Conservation (phyloP, 2,888 invertebrate genomes). For the Athrips mouffetella region DNA sequence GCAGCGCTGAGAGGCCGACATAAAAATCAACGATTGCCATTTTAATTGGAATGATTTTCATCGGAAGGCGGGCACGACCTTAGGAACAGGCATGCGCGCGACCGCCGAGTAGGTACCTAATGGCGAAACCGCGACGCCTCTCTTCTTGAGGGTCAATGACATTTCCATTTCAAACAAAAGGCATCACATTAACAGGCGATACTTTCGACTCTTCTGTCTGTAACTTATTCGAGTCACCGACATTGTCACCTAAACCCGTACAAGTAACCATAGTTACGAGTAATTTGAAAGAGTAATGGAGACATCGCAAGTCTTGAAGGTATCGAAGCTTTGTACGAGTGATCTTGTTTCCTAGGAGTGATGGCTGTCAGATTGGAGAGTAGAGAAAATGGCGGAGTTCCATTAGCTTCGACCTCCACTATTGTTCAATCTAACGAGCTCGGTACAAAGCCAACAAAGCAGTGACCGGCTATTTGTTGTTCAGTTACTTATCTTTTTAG, state of each 20-base stretch:
- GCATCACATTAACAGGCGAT: slow-evolving; percentile 30
- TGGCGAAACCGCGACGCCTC: slow-evolving; percentile 57
- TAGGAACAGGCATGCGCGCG: slow-evolving; percentile 72
- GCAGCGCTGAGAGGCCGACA: slow-evolving; percentile 17
- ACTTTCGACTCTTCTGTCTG: slow-evolving; percentile 8
- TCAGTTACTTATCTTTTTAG: slow-evolving; percentile 34
- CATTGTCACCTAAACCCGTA: not conserved
- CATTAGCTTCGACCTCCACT: slow-evolving; percentile 10
- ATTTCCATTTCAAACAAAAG: slow-evolving; percentile 49
- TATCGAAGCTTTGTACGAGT: not conserved
- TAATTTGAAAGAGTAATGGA: not conserved
- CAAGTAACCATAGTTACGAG: not conserved
- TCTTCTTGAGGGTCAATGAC: slow-evolving; percentile 66
- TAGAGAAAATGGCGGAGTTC: slow-evolving; percentile 7
- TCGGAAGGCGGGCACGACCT: slow-evolving; percentile 60
- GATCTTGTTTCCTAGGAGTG: not conserved
- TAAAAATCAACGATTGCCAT: slow-evolving; percentile 41
- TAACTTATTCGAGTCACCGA: not conserved
- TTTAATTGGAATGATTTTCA: slow-evolving; percentile 68
- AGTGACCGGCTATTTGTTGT: slow-evolving; percentile 28
- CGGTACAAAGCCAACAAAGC: slow-evolving; percentile 20
- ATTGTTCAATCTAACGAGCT: slow-evolving; percentile 12
- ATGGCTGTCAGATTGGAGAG: slow-evolving; percentile 2
- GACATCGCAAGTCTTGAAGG: not conserved
- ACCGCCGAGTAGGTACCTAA: slow-evolving; percentile 54